Evolutionary conservation across 2,888 invertebrate species (phyloP).

Genomic region (Temnothorax ravouxi): DNA sequence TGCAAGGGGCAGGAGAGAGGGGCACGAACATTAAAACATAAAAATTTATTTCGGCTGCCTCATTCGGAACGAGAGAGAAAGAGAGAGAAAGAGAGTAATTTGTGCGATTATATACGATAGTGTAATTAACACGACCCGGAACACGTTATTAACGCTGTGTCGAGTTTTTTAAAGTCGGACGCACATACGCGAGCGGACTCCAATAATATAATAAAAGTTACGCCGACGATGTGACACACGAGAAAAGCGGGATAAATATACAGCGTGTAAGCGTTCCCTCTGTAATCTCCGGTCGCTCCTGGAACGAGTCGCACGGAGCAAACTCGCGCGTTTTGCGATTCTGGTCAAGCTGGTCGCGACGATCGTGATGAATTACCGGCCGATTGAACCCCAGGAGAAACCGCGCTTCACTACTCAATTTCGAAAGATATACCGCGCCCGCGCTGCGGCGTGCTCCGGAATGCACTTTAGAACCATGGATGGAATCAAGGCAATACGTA

Average conservation of each 20-base stretch:
- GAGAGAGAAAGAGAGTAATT: slow-evolving; percentile 21
- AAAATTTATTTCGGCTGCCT: slow-evolving; percentile 44
- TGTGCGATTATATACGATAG: slow-evolving; percentile 9
- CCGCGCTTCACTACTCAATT: slow-evolving; percentile 51
- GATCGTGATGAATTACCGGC: slow-evolving; percentile 46
- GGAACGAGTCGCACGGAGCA: slow-evolving; percentile 16
- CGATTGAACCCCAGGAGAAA: slow-evolving; percentile 35
- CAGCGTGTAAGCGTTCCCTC: slow-evolving; percentile 36
- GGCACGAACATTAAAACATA: slow-evolving; percentile 6
- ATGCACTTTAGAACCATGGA: slow-evolving; percentile 31
- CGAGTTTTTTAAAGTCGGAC: neutral
- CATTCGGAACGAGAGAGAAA: neutral
- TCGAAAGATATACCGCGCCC: slow-evolving; percentile 53
- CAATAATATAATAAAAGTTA: slow-evolving; percentile 12
- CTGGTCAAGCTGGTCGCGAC: slow-evolving; percentile 46
- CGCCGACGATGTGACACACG: neutral
- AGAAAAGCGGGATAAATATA: slow-evolving; percentile 39
- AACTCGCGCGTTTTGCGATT: slow-evolving; percentile 47
- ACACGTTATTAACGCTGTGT: slow-evolving; percentile 11
- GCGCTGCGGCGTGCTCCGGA: slow-evolving; percentile 39
- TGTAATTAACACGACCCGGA: slow-evolving; percentile 31
- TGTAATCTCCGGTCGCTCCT: slow-evolving; percentile 32
- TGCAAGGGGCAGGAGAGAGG: neutral
- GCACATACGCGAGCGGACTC: neutral
- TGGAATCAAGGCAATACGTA: slow-evolving; percentile 40